A percentile compares a stretch with the other conserved stretches of the same genome.
phyloP scores from a whole-genome alignment of 2,797 vertebrate species.

The Eulemur mongoz region DNA sequence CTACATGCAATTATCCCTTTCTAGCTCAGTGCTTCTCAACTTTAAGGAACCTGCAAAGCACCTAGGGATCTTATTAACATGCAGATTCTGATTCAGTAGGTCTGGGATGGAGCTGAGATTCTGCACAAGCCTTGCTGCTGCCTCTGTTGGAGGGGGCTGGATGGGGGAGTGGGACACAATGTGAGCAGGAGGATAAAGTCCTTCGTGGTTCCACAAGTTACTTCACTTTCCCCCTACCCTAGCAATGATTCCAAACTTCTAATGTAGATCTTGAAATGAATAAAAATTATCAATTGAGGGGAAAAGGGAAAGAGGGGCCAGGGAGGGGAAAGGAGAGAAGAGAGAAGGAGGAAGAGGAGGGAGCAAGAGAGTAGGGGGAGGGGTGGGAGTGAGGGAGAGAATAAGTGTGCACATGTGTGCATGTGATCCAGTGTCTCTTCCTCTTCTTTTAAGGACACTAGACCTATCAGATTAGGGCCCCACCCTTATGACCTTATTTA shows the following conservation, averaged over 20 bases:
- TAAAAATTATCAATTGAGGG: neutral
- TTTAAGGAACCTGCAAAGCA: neutral
- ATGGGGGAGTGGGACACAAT: no score
- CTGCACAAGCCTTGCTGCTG: neutral
- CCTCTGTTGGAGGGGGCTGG: neutral
- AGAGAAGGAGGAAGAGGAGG: no score
- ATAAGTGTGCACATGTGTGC: neutral
- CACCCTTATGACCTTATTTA: neutral
- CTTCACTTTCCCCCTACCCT: neutral
- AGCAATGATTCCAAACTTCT: neutral
- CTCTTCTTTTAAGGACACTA: neutral
- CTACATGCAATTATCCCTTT: neutral
- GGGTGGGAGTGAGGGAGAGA: no score
- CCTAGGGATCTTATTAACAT: neutral
- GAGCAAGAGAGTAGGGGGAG: no score
- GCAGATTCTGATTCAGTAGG: neutral
- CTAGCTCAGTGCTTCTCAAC: neutral
- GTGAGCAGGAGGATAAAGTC: neutral
- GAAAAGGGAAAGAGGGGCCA: neutral
- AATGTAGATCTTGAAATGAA: neutral
- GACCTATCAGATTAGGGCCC: neutral
- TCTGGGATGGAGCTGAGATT: neutral
- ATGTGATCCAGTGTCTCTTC: neutral
- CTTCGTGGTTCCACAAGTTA: neutral
- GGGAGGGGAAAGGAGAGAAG: neutral